Evolutionary conservation across 2,797 vertebrate species (phyloP), one percentile per base, ranked within the genome.

Genomic region (Parambassis ranga): DNA sequence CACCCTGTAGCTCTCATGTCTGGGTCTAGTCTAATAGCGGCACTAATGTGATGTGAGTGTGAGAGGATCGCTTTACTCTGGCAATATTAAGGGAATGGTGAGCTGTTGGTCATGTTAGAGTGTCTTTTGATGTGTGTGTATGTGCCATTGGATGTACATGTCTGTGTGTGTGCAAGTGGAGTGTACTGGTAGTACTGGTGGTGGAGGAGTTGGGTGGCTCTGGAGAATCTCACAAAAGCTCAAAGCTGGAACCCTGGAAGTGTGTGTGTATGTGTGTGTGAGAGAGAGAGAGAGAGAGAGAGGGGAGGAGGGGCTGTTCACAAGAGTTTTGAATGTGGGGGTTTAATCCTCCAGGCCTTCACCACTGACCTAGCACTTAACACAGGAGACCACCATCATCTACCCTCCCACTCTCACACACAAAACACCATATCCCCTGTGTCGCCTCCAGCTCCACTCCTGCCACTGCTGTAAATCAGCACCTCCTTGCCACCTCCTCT

Each of bases 141-240:
- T 43, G 7, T 14, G 23, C 5, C 32, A 9, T 35, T 28, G 11
- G 43, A 30, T 46, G 7, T 41, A 48, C 43, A 42, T 36, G 22
- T 38, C 31, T 65, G 56, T 26, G 47, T 44, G 48, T 23, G 48
- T 26, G 58, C 49, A 77, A 44, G 56, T 46, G 63, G 46, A 50
- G 55, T 55, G 66, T 37, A 55, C 52, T 77, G 65, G 66, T 79
- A 20, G 58, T 68, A 41, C 48, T 65, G 68, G 65, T 69, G 65
- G 68, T 50, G 77, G 71, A 77, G 73, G 69, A 72, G 73, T 66
- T 73, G 66, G 77, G 77, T 71, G 76, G 82, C 51, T 91, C 87
- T 92, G 86, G 87, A 90, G 82, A 90, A 87, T 85, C 81, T 91
- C 88, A 86, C 66, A 71, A 42, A 23, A 55, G 74, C 78, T 87